Conservation (phyloP, 1,140 invertebrate genomes). For the Halesus radiatus region DNA sequence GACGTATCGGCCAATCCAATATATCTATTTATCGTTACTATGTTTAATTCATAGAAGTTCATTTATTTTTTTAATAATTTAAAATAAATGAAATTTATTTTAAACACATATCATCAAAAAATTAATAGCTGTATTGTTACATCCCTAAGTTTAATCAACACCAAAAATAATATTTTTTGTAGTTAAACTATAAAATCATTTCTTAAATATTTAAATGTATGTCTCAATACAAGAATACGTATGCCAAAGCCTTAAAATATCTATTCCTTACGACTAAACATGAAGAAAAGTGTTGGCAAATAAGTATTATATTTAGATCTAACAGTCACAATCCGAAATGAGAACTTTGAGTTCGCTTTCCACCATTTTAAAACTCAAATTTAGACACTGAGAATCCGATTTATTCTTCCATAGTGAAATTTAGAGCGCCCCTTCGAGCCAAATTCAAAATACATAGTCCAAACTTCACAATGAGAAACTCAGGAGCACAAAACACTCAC, state of each 20-base stretch:
- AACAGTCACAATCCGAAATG: conserved; percentile 32
- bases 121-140: no score
- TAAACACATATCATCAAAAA: no score
- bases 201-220: background rate
- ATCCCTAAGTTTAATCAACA: no score
- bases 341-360: conserved; percentile 30
- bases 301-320: conserved; percentile 3
- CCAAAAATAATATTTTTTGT: no score
- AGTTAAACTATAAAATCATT: no score
- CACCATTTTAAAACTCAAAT: conserved; percentile 23
- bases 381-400: conserved; percentile 31
- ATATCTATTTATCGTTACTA: no score
- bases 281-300: conserved; percentile 27
- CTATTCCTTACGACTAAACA: conserved; percentile 6
- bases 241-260: conserved; percentile 14
- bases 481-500: background rate
- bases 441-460: conserved; percentile 6
- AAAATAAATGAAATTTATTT: no score
- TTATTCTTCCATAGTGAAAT: background rate
- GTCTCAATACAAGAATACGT: background rate
- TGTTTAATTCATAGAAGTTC: no score
- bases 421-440: background rate
- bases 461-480: background rate
- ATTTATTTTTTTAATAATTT: no score
- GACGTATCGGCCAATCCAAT: no score